phyloP scores from a whole-genome alignment of 1,140 invertebrate species.

The Leguminivora glycinivorella region DNA sequence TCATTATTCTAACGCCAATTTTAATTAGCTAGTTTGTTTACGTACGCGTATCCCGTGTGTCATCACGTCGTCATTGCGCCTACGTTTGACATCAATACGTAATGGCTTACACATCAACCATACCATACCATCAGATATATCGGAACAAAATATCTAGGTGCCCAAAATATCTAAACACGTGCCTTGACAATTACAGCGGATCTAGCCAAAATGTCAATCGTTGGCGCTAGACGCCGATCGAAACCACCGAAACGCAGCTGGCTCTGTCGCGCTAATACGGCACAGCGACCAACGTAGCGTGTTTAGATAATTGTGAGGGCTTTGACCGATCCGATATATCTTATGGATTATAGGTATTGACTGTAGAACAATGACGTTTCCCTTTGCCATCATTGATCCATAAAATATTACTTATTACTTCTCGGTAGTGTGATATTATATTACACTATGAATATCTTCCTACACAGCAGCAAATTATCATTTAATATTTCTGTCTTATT shows the following conservation, averaged over 20 bases:
- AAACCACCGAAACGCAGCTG: background rate
- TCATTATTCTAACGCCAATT: background rate
- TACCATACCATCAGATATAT: too few relatives aligned
- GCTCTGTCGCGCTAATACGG: too few relatives aligned
- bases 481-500: background rate
- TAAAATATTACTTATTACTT: slow-evolving; percentile 44
- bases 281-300: too few relatives aligned
- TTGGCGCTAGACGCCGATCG: too few relatives aligned
- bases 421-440: background rate
- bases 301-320: too few relatives aligned
- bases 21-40: background rate
- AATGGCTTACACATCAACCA: background rate
- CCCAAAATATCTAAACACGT: too few relatives aligned
- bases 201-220: too few relatives aligned
- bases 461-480: background rate
- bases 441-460: background rate
- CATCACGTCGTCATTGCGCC: slow-evolving; percentile 17
- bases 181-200: too few relatives aligned
- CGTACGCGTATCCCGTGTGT: background rate
- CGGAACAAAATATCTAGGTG: too few relatives aligned
- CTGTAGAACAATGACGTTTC: slow-evolving; percentile 21
- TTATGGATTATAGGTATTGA: too few relatives aligned
- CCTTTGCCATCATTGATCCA: background rate
- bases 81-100: slow-evolving; percentile 11
- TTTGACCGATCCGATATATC: too few relatives aligned